Evolutionary conservation across 2,113 vertebrate genomes (phyloP), one percentile per base, ranked within the genome.

Genomic region (Tiliqua scincoides): DNA sequence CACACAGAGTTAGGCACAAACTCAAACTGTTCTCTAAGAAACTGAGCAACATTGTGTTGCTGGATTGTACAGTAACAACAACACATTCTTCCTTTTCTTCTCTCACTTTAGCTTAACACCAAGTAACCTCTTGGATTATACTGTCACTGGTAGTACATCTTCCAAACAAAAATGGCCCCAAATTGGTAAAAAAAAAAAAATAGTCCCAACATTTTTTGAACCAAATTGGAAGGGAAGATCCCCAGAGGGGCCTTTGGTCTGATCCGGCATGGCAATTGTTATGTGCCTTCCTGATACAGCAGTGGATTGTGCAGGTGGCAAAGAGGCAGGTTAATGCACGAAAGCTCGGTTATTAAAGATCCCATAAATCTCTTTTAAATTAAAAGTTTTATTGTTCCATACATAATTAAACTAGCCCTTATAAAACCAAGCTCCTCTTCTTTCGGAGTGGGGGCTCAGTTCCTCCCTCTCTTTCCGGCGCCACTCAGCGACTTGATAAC

Each of bases 321-420:
- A 62, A 20, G 25, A 61, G 73, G 63, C 27, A 25, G 59, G 48
- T 92, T 85, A 87, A 40, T 83, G 83, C 91, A 67, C 83, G 76
- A 82, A 85, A 86, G 59, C 15, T 77, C 77, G 20, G 65, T 82
- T 86, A 83, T 80, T 89, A 88, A 88, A 85, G 85, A 88, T 74
- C 73, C 78, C 65, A 84, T 73, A 63, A 91, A 85, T 71, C n/a
- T 62, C 52, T 90, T 61, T 77, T 43, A 79, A 72, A 63, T 73
- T 72, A 48, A 84, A 91, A 91, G 8, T 88, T 81, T 59, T 83
- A 78, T 80, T 75, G 62, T 89, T 90, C 74, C 61, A 83, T 89
- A 43, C 85, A 80, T 88, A 87, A 87, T 92, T 92, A 79, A 88
- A 27, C 1, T 23, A 63, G 61, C 76, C 87, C 82, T 74, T 72